Base-by-base conservation (phyloP, 2,888 invertebrate genomes). In the Megastigmus dorsalis region DNA sequence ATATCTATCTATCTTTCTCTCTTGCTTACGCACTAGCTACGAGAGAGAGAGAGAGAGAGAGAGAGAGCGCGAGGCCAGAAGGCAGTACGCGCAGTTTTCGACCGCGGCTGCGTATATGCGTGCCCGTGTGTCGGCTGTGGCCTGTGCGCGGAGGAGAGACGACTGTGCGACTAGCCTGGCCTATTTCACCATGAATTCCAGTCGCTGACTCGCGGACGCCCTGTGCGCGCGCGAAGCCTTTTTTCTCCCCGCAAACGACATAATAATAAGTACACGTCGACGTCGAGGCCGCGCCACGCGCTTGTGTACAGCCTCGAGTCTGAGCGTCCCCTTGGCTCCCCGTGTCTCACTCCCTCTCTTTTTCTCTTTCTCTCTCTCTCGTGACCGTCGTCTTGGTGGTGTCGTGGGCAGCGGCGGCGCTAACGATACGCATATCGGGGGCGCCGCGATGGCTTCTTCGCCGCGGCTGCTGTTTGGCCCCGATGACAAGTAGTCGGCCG, bases 11-110 rank as follows among this genome's bases (percentile, higher is more conserved):
- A n/a, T n/a, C n/a, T n/a, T n/a, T n/a, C n/a, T n/a, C n/a, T n/a
- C n/a, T n/a, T n/a, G n/a, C n/a, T n/a, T n/a, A n/a, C n/a, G n/a
- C n/a, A n/a, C n/a, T n/a, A n/a, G n/a, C n/a, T n/a, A n/a, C n/a
- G n/a, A n/a, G n/a, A n/a, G n/a, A n/a, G n/a, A n/a, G n/a, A n/a
- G n/a, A n/a, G n/a, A n/a, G n/a, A n/a, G n/a, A n/a, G n/a, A n/a
- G n/a, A n/a, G n/a, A n/a, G n/a, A n/a, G n/a, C n/a, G n/a, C n/a
- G n/a, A n/a, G n/a, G n/a, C n/a, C n/a, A n/a, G n/a, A n/a, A n/a
- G n/a, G n/a, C n/a, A n/a, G n/a, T n/a, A n/a, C n/a, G 78, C 78
- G 74, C 79, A 78, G 83, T 79, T 80, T 82, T 82, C 78, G 69
- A 7, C 30, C 13, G 28, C 38, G 13, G 45, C 5, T 33, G 18